Conservation (phyloP, 2,888 invertebrate species). For the Autographa pulchrina region DNA sequence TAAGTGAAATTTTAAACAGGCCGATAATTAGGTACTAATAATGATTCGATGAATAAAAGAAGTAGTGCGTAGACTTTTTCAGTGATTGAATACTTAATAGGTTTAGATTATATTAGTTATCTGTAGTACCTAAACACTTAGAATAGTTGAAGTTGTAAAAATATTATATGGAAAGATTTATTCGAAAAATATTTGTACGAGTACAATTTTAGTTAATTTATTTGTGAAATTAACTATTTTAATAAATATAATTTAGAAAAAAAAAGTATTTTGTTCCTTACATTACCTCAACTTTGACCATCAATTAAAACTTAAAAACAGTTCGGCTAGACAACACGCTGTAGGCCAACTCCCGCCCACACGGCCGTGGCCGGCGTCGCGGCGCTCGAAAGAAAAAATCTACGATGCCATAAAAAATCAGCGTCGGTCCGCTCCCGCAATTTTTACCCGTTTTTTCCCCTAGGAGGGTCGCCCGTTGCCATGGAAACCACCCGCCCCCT, state of each 20-base stretch:
- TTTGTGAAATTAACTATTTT: too few relatives aligned
- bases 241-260: too few relatives aligned
- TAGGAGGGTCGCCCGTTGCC: slow-evolving; percentile 85
- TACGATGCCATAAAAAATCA: slow-evolving; percentile 89
- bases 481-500: slow-evolving; percentile 79
- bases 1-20: too few relatives aligned
- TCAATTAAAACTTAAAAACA: not conserved
- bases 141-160: too few relatives aligned
- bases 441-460: slow-evolving; percentile 90
- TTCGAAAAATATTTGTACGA: too few relatives aligned
- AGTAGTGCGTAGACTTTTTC: slow-evolving; percentile 6
- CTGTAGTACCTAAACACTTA: too few relatives aligned
- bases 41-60: slow-evolving; percentile 42
- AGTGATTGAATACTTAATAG: not conserved
- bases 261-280: too few relatives aligned
- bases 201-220: too few relatives aligned
- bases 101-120: not conserved
- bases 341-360: slow-evolving; percentile 71
- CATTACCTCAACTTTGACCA: too few relatives aligned
- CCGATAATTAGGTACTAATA: too few relatives aligned
- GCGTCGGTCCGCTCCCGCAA: slow-evolving; percentile 86
- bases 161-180: too few relatives aligned
- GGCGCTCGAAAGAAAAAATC: slow-evolving; percentile 86
- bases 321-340: slow-evolving; percentile 62
- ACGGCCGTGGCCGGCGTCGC: slow-evolving; percentile 71